These are phyloP conservation scores for Kryptopterus vitreolus DNA, from an alignment of 2,797 vertebrate species.

Conservation along the genomic window DNA sequence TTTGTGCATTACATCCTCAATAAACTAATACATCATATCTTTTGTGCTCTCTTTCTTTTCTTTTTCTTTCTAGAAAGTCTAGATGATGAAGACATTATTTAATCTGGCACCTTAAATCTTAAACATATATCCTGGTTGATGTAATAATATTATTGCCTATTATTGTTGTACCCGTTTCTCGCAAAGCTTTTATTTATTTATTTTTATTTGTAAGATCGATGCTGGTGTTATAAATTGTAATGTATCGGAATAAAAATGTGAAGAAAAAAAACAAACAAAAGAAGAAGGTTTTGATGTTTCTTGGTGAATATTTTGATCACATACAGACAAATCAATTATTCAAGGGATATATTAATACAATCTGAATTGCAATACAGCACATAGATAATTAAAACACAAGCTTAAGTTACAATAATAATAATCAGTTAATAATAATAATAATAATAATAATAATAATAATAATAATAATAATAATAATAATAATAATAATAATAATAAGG, in stretches of 20 bases:
- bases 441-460: no score
- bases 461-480: no score
- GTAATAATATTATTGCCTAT: no score
- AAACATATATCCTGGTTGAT: background rate
- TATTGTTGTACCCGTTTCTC: slow-evolving; percentile 1
- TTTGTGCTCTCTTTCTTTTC: background rate
- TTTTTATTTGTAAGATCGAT: background rate
- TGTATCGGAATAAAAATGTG: slow-evolving; percentile 12
- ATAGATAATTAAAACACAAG: no score
- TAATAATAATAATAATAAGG: no score
- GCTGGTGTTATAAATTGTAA: slow-evolving; percentile 13
- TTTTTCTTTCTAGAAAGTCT: background rate
- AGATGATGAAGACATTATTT: slow-evolving; percentile 30
- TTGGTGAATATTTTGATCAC: background rate
- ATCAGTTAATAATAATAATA: no score
- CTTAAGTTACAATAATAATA: no score
- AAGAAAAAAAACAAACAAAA: background rate
- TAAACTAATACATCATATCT: background rate
- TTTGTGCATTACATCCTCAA: background rate
- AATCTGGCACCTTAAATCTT: slow-evolving; percentile 9
- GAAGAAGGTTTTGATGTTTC: no score
- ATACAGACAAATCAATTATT: background rate
- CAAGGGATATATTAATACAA: no score
- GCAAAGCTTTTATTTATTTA: slow-evolving; percentile 31
- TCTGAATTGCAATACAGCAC: no score